A percentile compares a stretch with the other conserved stretches of the same genome.
Conservation (phyloP, 1,140 invertebrate genomes). For the Aphaenogaster floridana region DNA sequence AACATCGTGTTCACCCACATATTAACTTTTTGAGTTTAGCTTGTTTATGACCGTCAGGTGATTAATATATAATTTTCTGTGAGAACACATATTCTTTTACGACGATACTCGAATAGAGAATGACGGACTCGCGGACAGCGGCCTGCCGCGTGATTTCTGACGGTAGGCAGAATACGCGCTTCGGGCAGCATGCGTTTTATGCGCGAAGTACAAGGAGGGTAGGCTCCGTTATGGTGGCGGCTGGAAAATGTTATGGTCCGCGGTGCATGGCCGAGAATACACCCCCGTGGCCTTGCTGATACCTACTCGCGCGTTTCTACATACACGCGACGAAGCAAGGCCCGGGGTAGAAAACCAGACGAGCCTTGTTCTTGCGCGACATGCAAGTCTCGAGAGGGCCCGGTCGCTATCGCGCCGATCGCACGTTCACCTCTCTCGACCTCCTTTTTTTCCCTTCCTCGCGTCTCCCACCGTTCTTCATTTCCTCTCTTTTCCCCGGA, state of each 20-base stretch:
- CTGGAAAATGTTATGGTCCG: constrained; percentile 68
- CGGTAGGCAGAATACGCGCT: neutral
- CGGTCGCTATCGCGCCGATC: constrained; percentile 46
- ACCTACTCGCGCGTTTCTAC: constrained; percentile 64
- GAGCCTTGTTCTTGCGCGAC: constrained; percentile 47
- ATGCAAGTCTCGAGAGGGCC: constrained; percentile 21
- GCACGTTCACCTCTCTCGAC: constrained; percentile 32
- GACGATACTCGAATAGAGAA: neutral
- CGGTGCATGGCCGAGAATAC: constrained; percentile 66
- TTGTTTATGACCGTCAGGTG: neutral
- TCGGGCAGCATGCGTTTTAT: constrained; percentile 26
- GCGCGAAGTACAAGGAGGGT: constrained; percentile 52
- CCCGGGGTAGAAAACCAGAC: constrained; percentile 10
- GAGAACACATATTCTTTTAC: neutral
- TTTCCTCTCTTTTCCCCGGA: constrained; percentile 4
- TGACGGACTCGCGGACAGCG: neutral
- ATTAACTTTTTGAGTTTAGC: neutral
- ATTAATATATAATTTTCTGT: neutral
- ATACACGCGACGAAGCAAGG: constrained; percentile 56
- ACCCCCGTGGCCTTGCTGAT: constrained; percentile 66
- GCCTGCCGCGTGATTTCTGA: constrained; percentile 4
- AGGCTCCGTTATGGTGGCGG: constrained; percentile 66
- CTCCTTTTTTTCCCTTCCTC: constrained; percentile 9
- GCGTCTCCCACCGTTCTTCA: neutral
- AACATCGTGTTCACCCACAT: neutral